phyloP scores from a whole-genome alignment of 2,113 vertebrate genomes.

The Neolamprologus falcicula region DNA sequence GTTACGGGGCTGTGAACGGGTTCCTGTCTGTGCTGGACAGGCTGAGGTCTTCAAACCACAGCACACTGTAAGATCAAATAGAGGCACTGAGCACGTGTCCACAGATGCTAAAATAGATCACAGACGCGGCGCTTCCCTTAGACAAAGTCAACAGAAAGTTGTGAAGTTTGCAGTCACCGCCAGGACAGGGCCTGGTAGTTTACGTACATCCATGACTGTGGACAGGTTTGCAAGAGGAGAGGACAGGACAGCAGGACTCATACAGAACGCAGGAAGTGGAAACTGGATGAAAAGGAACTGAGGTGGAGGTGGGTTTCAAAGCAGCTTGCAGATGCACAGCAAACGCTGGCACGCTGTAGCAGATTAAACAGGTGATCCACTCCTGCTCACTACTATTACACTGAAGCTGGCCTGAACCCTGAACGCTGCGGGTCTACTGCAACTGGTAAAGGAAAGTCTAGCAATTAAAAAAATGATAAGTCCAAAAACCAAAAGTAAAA shows the following conservation, averaged over 20 bases:
- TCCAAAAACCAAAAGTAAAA: not conserved
- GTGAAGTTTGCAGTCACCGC: not conserved
- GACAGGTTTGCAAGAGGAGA: not conserved
- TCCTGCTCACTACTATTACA: not conserved
- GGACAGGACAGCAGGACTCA: not conserved
- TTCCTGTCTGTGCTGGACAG: not conserved
- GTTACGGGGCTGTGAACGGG: rapidly evolving
- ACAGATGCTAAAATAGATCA: not conserved
- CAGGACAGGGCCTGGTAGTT: not conserved
- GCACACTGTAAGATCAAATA: not conserved
- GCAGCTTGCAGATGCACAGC: not conserved
- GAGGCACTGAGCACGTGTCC: not conserved
- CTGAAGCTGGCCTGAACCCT: not conserved
- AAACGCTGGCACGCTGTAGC: not conserved
- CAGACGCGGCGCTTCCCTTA: rapidly evolving
- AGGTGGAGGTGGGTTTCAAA: not conserved
- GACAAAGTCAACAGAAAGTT: not conserved
- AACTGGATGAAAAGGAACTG: not conserved
- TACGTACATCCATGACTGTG: not conserved
- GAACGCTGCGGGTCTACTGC: not conserved
- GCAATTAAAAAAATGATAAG: not conserved
- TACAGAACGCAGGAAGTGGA: not conserved
- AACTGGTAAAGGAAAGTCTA: not conserved
- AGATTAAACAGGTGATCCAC: not conserved
- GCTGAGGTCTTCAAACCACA: not conserved